Base-by-base conservation (phyloP, 2,888 invertebrate genomes). In the Hofmannophila pseudospretella region DNA sequence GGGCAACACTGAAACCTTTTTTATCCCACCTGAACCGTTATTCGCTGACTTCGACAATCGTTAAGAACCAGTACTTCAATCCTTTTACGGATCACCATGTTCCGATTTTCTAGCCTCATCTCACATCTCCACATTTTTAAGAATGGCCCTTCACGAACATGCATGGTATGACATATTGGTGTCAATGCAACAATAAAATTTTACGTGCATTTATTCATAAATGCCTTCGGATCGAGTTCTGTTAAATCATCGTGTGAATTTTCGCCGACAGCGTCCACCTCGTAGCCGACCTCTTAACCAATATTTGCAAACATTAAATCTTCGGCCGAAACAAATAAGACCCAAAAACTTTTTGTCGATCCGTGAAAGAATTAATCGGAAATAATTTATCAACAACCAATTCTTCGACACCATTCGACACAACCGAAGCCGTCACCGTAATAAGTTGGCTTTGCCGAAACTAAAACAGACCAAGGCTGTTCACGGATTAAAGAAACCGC, bases 181-280 rank as follows among this genome's bases (percentile, higher is more conserved):
- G 84, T 79, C 82, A 80, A 73, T 74, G 73, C 67, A 75, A 76
- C 73, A 77, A 80, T 82, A 80, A 81, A 79, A 74, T 70, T 78
- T 70, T 47, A 74, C 67, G 67, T 75, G 60, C 54, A 72, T 74
- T 74, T 77, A 74, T 75, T 73, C 66, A 67, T 69, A 64, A 71
- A 59, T 49, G 49, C 45, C 45, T n/a, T 50, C 49, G 44, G 36
- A 57, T 62, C 54, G 45, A 49, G 58, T 65, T 23, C 65, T 65
- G 58, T 64, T 55, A 45, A 56, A 47, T 47, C 45, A 44, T 58
- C 54, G 50, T 58, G 54, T 49, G 49, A 56, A 60, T 51, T 60
- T 59, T 58, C 56, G 46, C 47, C 48, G 51, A 37, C 46, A 47
- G 49, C 47, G 44, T 46, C 44, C 42, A 42, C 41, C 68, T 80